These are phyloP conservation scores for Sebastes fasciatus DNA, from an alignment of 2,113 vertebrate species.

Conservation along the genomic window DNA sequence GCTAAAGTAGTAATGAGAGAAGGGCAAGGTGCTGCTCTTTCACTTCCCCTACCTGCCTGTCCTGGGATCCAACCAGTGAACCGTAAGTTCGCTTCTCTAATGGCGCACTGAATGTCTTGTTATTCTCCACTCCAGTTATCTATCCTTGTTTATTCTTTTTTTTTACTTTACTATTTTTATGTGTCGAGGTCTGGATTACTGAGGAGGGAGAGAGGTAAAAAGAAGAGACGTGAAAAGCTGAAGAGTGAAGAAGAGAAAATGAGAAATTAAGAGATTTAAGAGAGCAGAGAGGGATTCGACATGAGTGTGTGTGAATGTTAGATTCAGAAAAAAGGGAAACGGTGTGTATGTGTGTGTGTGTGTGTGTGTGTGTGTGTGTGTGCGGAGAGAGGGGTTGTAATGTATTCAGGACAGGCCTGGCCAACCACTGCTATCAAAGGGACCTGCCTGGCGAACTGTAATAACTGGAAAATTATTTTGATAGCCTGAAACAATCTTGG, in stretches of 20 bases:
- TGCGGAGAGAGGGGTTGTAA: constrained; percentile 84
- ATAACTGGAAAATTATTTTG: constrained; percentile 99
- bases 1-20: background rate
- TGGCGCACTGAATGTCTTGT: background rate
- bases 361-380: constrained; percentile 31
- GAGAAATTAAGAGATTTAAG: constrained; percentile 27
- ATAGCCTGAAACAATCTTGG: constrained; percentile 99
- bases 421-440: constrained; percentile 99
- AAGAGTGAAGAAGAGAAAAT: background rate
- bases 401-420: constrained; percentile 99
- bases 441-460: constrained; percentile 99
- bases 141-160: background rate
- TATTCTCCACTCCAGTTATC: background rate
- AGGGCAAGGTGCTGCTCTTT: background rate
- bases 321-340: constrained; percentile 30
- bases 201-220: background rate
- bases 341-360: constrained; percentile 5
- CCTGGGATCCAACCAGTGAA: background rate
- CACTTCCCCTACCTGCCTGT: background rate
- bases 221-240: background rate
- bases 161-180: background rate
- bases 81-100: background rate
- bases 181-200: background rate
- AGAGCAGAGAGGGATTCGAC: constrained; percentile 16
- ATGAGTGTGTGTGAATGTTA: constrained; percentile 14